Percentiles rank a stretch among this genome's conserved stretches.
Evolutionary conservation across 2,113 vertebrate species (phyloP).

Genomic region (Harpagus bidentatus): DNA sequence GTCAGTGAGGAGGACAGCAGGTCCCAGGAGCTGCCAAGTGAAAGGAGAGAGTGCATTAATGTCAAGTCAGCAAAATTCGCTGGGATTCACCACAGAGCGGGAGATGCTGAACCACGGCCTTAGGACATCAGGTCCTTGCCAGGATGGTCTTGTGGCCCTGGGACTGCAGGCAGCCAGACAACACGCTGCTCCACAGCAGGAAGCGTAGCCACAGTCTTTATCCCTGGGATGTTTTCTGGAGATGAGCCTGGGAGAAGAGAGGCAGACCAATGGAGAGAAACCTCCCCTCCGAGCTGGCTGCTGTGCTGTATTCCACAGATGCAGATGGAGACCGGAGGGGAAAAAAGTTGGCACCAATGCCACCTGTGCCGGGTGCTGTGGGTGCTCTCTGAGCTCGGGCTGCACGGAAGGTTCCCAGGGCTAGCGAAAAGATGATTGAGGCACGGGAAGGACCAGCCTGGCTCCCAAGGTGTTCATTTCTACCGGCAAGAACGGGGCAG

Average conservation of each 20-base stretch:
- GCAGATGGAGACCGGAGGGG: not conserved
- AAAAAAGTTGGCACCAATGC: not conserved
- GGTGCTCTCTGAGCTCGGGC: not conserved
- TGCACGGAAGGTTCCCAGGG: not conserved
- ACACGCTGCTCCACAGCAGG: not conserved
- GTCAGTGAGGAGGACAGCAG: not conserved
- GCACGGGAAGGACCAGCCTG: not conserved
- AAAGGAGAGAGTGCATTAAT: not conserved
- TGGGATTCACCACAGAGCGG: not conserved
- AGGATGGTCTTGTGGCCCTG: not conserved
- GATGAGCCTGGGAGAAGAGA: not conserved
- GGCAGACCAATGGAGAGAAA: not conserved
- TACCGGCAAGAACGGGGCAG: not conserved
- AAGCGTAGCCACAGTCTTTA: not conserved
- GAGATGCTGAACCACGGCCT: not conserved
- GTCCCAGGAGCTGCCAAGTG: not conserved
- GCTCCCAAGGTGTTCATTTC: not conserved
- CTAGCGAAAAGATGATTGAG: accelerated
- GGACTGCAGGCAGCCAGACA: not conserved
- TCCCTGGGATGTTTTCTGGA: not conserved
- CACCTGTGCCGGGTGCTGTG: accelerated
- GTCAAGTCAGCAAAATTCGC: not conserved
- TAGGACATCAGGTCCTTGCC: not conserved
- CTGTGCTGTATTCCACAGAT: accelerated
- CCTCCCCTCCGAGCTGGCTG: accelerated